Evolutionary conservation across 2,113 vertebrate genomes (phyloP), one percentile per base, ranked within the genome.

Genomic region (Phalacrocorax brasilianus): DNA sequence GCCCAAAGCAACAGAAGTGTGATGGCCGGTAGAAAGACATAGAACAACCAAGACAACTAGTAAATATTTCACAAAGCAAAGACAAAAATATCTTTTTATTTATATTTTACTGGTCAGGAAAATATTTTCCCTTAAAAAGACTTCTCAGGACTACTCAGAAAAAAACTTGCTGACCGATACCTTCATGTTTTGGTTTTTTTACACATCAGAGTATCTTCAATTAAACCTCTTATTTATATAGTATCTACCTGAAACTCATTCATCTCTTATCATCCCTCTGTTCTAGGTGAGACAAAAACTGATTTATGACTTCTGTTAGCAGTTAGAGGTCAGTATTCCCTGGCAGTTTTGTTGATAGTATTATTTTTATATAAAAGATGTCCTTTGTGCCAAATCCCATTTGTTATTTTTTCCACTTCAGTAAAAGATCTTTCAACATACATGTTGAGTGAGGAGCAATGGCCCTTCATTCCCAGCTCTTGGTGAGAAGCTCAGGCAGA

Each of bases 31-130:
- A 67, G 71, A 45, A 85, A 94, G 67, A 47, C 19, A 53, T 24
- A 79, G 12, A 67, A 56, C 2, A 3, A 42, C n/a, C 8, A 40
- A 61, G 38, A 68, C 24, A 93, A 33, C 5, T 74, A 23, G n/a
- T 42, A 80, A 92, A 58, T 91, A 47, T 67, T 89, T 77, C 21
- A 59, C n/a, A 63, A 88, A 83, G n/a, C 11, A 66, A 85, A 61
- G 58, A 52, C 23, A 73, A 76, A 83, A 83, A 38, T 38, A 28
- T 32, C 1, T 52, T 80, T 91, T 84, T 62, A 24, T 65, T 74
- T 78, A 12, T 59, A 11, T 87, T 75, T 56, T 32, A 23, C 33
- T 61, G 8, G 8, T 40, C 45, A 88, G 78, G 40, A 85, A 94
- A 82, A 35, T 75, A 55, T n/a, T 83, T 85, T 83, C 30, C 11